Base-by-base conservation (phyloP, 2,888 invertebrate genomes). In the Agriopis leucophaearia region DNA sequence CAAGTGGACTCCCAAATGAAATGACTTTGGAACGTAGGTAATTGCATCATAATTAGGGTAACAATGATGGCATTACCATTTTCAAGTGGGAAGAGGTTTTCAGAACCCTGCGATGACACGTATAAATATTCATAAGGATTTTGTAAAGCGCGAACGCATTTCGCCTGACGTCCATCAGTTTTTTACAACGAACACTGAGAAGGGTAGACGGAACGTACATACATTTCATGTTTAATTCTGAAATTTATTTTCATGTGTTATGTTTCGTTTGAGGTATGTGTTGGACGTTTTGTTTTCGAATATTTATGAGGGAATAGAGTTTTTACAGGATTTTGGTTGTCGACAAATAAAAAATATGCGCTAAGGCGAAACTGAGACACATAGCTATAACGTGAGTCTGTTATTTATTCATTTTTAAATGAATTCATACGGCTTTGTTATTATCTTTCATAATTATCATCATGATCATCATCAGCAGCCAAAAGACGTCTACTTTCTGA, bases 91-190 rank as follows among this genome's bases (percentile, higher is more conserved):
- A 54, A 55, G 56, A 47, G 65, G 65, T 57, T 65, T 65, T 57
- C 36, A 57, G 56, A 45, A 51, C 16, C 52, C 52, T 10, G 38
- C 45, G 65, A 62, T 62, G 69, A 74, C 62, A 48, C 50, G 63
- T 66, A 65, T 75, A 72, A 75, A 75, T 74, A 75, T 72, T 74
- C 68, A 72, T 72, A 45, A 66, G 56, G 60, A 27, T 62, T 64
- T 62, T 62, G 58, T 60, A 61, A 69, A 65, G 36, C 56, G 51
- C 59, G 66, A 62, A 62, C 60, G 58, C 56, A 70, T 67, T 72
- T 65, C 68, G 66, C 55, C 51, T 67, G 66, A 68, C 67, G 66
- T 65, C 63, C 64, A 57, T 69, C 62, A 50, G 10, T 8, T 48
- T 58, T 61, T 68, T 56, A 64, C 40, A 54, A 59, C 36, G 36